Evolutionary conservation across 2,888 invertebrate species (phyloP).

Genomic region (Heliconius charithonia): DNA sequence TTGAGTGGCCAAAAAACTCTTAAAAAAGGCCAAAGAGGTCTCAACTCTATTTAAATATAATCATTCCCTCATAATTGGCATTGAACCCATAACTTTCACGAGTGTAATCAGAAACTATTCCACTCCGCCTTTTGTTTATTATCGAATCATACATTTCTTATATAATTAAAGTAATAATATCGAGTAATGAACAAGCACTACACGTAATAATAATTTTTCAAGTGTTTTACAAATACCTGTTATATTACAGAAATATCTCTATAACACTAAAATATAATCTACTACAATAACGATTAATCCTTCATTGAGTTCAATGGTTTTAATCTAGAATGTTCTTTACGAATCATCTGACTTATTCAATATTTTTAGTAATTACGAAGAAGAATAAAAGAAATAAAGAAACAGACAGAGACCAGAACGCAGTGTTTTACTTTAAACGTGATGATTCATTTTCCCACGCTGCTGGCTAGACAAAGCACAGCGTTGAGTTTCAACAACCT

Average conservation of each 20-base stretch:
- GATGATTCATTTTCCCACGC: too few species aligned
- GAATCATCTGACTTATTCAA: too few species aligned
- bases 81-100: not conserved
- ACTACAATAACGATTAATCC: not conserved
- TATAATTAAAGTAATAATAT: slow-evolving; percentile 1
- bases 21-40: not conserved
- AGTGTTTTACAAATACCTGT: slow-evolving; percentile 17
- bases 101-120: not conserved
- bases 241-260: not conserved
- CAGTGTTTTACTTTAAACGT: too few species aligned
- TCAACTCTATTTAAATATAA: too few species aligned
- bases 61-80: not conserved
- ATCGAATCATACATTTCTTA: not conserved
- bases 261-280: not conserved
- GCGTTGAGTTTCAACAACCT: too few species aligned
- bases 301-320: not conserved
- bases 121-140: not conserved
- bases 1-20: not conserved
- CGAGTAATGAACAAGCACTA: slow-evolving; percentile 14
- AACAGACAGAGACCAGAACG: too few species aligned
- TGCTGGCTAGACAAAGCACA: too few species aligned
- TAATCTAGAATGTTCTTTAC: not conserved
- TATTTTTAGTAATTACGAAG: too few species aligned
- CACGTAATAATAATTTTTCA: not conserved
- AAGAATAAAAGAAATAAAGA: too few species aligned